Evolutionary conservation across 1,140 invertebrate species (phyloP).

Genomic region (Portunus trituberculatus): DNA sequence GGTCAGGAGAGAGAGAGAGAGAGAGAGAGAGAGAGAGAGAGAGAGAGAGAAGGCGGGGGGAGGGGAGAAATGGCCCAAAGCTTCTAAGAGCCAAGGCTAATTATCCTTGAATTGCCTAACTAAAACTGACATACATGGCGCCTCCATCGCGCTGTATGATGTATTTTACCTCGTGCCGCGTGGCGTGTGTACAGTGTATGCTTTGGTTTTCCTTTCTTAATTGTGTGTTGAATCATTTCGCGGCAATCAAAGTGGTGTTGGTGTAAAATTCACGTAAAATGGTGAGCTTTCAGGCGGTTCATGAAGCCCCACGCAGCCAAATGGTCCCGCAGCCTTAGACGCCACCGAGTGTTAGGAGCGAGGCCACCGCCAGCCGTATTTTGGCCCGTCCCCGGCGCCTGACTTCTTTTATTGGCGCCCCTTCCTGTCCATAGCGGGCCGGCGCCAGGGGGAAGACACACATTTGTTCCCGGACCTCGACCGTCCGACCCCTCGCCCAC

Average conservation of each 20-base stretch:
- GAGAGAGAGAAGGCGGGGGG: neutral
- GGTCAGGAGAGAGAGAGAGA: slow-evolving; percentile 45
- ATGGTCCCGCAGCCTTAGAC: neutral
- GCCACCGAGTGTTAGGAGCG: slow-evolving; percentile 17
- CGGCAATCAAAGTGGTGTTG: neutral
- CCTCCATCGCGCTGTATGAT: neutral
- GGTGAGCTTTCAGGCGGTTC: neutral
- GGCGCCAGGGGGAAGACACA: slow-evolving; percentile 66
- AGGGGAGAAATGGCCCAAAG: slow-evolving; percentile 5
- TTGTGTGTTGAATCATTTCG: neutral
- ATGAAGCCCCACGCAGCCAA: neutral
- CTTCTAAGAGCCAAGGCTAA: slow-evolving; percentile 8
- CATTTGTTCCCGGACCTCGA: slow-evolving; percentile 57
- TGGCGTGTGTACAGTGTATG: neutral
- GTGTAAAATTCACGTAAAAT: neutral
- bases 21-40: slow-evolving; percentile 11
- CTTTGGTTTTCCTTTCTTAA: neutral
- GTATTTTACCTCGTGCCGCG: neutral
- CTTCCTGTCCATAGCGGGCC: slow-evolving; percentile 71
- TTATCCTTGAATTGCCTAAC: slow-evolving; percentile 4
- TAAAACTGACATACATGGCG: neutral
- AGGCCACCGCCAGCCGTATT: slow-evolving; percentile 52
- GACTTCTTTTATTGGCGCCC: slow-evolving; percentile 66
- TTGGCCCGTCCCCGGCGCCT: slow-evolving; percentile 59
- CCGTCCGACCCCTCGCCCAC: slow-evolving; percentile 50